phyloP scores from a whole-genome alignment of 2,113 vertebrate species.

The Struthidea cinerea region DNA sequence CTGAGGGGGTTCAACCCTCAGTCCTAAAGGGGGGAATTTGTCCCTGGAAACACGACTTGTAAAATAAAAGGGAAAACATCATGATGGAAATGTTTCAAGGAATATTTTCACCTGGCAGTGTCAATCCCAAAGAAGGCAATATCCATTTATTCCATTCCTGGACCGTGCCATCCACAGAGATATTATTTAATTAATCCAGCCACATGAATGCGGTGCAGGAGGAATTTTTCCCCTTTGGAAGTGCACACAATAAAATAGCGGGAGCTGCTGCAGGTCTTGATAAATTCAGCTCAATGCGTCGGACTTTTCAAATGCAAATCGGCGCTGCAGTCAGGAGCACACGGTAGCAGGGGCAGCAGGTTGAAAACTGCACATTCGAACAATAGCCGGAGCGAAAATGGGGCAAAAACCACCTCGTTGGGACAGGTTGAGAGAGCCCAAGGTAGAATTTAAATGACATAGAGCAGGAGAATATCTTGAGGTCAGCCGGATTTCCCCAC shows the following conservation, averaged over 20 bases:
- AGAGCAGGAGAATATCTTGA: background rate
- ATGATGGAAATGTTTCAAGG: background rate
- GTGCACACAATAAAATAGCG: background rate
- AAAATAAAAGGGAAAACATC: background rate
- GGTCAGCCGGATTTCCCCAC: background rate
- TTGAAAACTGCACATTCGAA: background rate
- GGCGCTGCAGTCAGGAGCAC: background rate
- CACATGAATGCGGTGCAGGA: background rate
- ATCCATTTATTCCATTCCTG: background rate
- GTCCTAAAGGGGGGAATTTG: background rate
- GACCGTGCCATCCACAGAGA: background rate
- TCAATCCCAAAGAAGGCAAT: background rate
- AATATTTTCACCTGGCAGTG: background rate
- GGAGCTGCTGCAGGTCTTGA: background rate
- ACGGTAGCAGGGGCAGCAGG: background rate
- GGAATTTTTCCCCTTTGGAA: background rate
- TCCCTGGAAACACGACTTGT: background rate
- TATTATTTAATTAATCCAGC: background rate
- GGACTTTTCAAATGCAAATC: background rate
- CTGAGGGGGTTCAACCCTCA: background rate
- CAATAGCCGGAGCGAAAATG: background rate
- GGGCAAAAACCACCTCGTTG: background rate
- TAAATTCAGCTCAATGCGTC: background rate
- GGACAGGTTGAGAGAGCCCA: background rate
- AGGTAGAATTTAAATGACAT: background rate